These are phyloP conservation scores for Panzeria rudis DNA, from an alignment of 2,888 invertebrate genomes.

Conservation along the genomic window DNA sequence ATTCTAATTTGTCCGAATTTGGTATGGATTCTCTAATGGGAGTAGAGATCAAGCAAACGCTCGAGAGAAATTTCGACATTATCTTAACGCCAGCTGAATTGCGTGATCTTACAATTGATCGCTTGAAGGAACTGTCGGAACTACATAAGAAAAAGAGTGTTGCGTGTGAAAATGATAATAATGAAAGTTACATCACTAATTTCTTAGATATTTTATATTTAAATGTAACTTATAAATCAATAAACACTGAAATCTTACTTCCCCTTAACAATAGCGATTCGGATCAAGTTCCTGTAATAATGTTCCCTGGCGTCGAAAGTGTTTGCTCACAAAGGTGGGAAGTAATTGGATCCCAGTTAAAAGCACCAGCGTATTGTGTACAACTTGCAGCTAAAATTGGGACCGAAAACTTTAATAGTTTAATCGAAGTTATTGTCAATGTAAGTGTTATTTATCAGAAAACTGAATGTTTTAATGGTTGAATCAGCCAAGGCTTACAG, in stretches of 20 bases:
- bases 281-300: conserved; percentile 46
- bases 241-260: not conserved
- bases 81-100: conserved; percentile 94
- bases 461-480: not conserved
- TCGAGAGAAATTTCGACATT: conserved; percentile 95
- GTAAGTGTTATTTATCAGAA: conserved; percentile 28
- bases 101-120: conserved; percentile 89
- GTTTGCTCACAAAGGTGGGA: conserved; percentile 44
- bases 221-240: conserved; percentile 14
- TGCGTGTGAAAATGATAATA: not conserved
- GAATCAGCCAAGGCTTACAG: too few relatives aligned
- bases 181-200: not conserved
- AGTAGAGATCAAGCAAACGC: conserved; percentile 96
- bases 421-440: conserved; percentile 8
- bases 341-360: conserved; percentile 23
- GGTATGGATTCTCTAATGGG: conserved; percentile 99
- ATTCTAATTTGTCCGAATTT: conserved; percentile 92
- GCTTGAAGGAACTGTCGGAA: conserved; percentile 79
- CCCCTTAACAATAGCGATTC: conserved; percentile 43
- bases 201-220: conserved; percentile 36
- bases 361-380: conserved; percentile 46
- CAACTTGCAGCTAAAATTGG: conserved; percentile 33
- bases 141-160: conserved; percentile 18
- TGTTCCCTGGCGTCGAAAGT: conserved; percentile 61
- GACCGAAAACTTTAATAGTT: not conserved